phyloP scores from a whole-genome alignment of 2,888 invertebrate genomes.

The Rotaria sp. region DNA sequence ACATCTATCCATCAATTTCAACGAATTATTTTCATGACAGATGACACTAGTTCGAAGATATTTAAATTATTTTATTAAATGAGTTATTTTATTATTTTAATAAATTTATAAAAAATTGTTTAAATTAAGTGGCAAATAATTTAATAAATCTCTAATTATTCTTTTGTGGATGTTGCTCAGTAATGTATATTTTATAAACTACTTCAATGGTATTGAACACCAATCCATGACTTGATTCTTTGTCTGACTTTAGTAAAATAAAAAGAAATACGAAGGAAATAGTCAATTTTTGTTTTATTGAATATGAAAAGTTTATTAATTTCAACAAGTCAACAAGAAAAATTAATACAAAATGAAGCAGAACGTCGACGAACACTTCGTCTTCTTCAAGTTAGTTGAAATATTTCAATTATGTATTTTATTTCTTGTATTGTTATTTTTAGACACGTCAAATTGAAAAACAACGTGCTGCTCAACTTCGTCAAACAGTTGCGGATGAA shows the following conservation, averaged over 20 bases:
- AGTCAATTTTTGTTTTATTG: not conserved
- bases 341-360: constrained; percentile 49
- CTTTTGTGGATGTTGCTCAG: not conserved
- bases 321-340: constrained; percentile 41
- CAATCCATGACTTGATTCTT: not conserved
- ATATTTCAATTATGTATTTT: not conserved
- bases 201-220: not conserved
- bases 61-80: too few species aligned
- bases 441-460: constrained; percentile 52
- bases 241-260: not conserved
- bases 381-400: constrained; percentile 47
- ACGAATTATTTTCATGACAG: not conserved
- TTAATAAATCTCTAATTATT: not conserved
- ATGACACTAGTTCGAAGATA: not conserved
- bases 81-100: not conserved
- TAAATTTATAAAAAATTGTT: not conserved
- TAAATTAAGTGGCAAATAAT: not conserved
- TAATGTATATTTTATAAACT: not conserved
- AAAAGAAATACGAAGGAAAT: not conserved
- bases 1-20: not conserved
- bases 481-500: constrained; percentile 49
- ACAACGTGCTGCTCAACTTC: constrained; percentile 48
- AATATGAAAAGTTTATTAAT: not conserved
- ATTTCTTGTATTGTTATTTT: constrained; percentile 25
- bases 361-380: constrained; percentile 48